Conservation (phyloP, 2,113 vertebrate species). For the Malaclemys terrapin region DNA sequence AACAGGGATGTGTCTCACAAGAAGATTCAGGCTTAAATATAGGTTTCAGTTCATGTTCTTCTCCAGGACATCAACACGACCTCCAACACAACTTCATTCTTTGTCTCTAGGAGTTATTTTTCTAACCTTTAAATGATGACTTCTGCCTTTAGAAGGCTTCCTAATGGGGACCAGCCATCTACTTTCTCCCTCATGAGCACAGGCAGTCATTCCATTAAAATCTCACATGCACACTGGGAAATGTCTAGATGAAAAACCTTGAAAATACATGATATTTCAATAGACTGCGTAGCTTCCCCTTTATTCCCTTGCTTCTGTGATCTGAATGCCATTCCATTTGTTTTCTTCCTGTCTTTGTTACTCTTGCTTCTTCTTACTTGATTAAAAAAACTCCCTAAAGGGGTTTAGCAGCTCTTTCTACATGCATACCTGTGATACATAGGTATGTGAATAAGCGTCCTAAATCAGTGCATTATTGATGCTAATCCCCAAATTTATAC, state of each 20-base stretch:
- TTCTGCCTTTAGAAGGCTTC: background rate
- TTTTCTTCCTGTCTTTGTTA: background rate
- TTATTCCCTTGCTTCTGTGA: background rate
- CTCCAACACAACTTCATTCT: background rate
- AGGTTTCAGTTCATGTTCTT: background rate
- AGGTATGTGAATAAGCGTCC: background rate
- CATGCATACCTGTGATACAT: background rate
- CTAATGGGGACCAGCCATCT: background rate
- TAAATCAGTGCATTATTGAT: background rate
- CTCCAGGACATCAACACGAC: background rate
- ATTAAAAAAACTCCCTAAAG: background rate
- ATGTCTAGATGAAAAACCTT: background rate
- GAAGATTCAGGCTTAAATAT: background rate
- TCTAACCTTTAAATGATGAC: background rate
- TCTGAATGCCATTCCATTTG: background rate
- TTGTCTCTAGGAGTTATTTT: background rate
- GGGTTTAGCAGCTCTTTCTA: background rate
- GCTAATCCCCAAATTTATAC: background rate
- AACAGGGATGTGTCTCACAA: background rate
- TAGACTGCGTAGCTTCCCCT: background rate
- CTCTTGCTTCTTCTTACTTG: background rate
- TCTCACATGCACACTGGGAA: background rate
- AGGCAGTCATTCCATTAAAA: conserved; percentile 1
- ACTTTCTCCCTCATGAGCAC: background rate
- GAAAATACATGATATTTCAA: background rate